phyloP scores from a whole-genome alignment of 92 coral and sea anemone species.

The Anthopleura xanthogrammica region DNA sequence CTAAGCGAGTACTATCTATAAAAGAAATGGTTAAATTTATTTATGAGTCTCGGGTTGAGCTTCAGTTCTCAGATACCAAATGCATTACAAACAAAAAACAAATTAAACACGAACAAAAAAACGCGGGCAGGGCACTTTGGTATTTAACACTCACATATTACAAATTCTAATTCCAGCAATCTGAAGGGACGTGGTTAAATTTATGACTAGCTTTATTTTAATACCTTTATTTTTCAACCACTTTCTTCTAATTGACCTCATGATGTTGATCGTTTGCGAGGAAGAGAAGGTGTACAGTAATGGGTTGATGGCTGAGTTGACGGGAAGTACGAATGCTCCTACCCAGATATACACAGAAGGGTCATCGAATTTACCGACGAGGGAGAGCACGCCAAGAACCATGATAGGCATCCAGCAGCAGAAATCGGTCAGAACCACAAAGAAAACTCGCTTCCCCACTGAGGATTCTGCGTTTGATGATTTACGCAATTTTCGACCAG shows the following conservation, averaged over 20 bases:
- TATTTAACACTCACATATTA: too few relatives aligned
- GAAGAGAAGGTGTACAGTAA: constrained; percentile 29
- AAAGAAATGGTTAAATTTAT: too few relatives aligned
- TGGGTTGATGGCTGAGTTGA: constrained; percentile 35
- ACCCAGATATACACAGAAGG: too few relatives aligned
- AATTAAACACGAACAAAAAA: too few relatives aligned
- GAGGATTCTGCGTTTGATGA: constrained; percentile 8
- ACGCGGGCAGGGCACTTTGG: too few relatives aligned
- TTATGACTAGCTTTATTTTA: neutral
- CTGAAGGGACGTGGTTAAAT: too few relatives aligned
- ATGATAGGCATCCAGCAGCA: too few relatives aligned
- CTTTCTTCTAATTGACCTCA: neutral
- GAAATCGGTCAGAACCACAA: constrained; percentile 21
- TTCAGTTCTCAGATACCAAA: too few relatives aligned
- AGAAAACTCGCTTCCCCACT: constrained; percentile 10
- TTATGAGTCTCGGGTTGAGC: too few relatives aligned
- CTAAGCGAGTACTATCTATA: too few relatives aligned
- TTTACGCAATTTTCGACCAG: constrained; percentile 9
- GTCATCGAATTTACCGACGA: neutral
- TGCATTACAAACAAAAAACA: too few relatives aligned
- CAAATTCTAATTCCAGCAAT: too few relatives aligned
- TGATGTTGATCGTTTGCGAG: neutral
- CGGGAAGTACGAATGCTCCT: constrained; percentile 13
- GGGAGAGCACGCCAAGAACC: constrained; percentile 8
- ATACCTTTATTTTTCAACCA: neutral